These are phyloP conservation scores for Deladenus siricidicola DNA, from an alignment of 2,888 invertebrate genomes.

Conservation along the genomic window DNA sequence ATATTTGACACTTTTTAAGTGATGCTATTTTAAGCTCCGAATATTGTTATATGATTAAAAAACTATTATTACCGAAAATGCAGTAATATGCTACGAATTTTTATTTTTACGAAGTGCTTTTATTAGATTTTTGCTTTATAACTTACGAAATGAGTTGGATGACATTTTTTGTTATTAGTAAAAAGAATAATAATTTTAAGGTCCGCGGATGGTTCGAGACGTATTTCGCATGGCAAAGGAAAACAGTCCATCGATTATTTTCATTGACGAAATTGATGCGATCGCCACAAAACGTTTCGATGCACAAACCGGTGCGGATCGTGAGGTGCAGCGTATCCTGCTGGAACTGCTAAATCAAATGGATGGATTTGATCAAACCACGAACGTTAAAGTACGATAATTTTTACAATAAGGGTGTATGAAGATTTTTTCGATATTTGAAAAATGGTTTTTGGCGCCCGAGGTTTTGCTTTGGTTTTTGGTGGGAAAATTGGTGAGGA, in stretches of 20 bases:
- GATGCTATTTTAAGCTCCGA: no score
- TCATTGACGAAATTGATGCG: conserved; percentile 99
- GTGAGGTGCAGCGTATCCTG: conserved; percentile 86
- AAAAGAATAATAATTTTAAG: conserved; percentile 22
- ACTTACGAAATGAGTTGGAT: background rate
- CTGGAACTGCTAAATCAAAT: conserved; percentile 95
- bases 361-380: conserved; percentile 99
- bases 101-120: background rate
- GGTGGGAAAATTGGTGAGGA: no score
- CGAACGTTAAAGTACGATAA: conserved; percentile 81
- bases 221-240: conserved; percentile 97
- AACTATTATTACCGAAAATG: no score
- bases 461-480: no score
- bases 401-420: no score
- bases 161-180: no score
- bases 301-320: conserved; percentile 53
- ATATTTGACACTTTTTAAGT: no score
- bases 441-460: no score
- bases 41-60: no score
- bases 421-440: no score
- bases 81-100: no score
- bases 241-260: conserved; percentile 97
- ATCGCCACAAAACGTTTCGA: conserved; percentile 84
- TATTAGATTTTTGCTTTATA: background rate
- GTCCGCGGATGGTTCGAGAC: conserved; percentile 97